Base-by-base conservation (phyloP, 2,797 vertebrate species). In the Epinephelus coioides region DNA sequence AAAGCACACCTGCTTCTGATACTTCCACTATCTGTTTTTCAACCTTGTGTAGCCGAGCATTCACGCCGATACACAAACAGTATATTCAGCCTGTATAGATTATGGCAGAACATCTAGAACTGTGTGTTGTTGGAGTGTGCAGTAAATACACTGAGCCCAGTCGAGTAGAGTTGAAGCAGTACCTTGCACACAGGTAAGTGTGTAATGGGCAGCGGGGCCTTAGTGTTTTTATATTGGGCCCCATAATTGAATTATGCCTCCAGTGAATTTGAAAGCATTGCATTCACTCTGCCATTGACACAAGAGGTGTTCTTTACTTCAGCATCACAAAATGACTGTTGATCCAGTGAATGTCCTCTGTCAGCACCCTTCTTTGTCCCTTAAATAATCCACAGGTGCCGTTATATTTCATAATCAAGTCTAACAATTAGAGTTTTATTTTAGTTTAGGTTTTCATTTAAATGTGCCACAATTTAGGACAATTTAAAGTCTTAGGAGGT, bases 111-210 rank as follows among this genome's bases (percentile, higher is more conserved):
- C 27, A 56, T 25, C 0, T 13, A 51, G 49, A 57, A 18, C 9
- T 18, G 9, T 19, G 23, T 18, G 7, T 51, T 34, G 13, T 13
- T 4, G 3, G 19, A 51, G 14, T 38, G 47, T 21, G 27, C 25
- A 12, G 19, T 49, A 18, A 69, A 75, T 19, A 60, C 47, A 2
- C 19, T 46, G 69, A 75, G 59, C 38, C 7, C 6, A 34, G 34
- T 34, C 34, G 34, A 77, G 49, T 55, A 63, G 82, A 82, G 69
- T 63, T 86, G 44, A 84, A 65, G 78, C 71, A 73, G 75, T 56
- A 53, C 74, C 53, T 88, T 50, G 68, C 47, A 38, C 25, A 57
- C 83, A 92, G 91, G 89, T 92, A 88, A 87, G 87, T 90, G 66
- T 78, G 40, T 69, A 3, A 25, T 10, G 15, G 27, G 40, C 6